Evolutionary conservation across 1,140 invertebrate species (phyloP).

Genomic region (Phocides pigmalion): DNA sequence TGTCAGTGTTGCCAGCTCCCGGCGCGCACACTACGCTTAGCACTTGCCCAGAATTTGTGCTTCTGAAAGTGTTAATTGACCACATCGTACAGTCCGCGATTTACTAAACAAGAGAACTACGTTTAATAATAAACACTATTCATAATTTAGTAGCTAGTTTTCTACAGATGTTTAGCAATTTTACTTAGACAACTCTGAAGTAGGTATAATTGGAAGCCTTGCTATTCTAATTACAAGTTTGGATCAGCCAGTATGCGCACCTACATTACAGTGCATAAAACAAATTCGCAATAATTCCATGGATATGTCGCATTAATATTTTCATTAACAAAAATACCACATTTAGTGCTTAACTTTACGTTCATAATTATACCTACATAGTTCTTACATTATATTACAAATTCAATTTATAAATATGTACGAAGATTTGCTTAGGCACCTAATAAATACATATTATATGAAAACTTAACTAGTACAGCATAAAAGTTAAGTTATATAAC

Average conservation of each 20-base stretch:
- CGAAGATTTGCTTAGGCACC: constrained; percentile 54
- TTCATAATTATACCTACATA: constrained; percentile 47
- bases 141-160: constrained; percentile 34
- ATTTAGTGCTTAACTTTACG: constrained; percentile 49
- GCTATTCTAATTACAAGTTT: constrained; percentile 18
- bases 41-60: constrained; percentile 36
- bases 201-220: constrained; percentile 20
- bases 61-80: constrained; percentile 46
- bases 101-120: constrained; percentile 41
- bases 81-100: constrained; percentile 37
- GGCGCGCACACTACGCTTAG: not conserved
- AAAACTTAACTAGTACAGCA: constrained; percentile 35
- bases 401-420: constrained; percentile 41
- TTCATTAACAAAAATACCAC: constrained; percentile 58
- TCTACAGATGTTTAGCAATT: constrained; percentile 46
- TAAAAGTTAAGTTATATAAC: constrained; percentile 33
- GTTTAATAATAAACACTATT: constrained; percentile 42
- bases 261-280: constrained; percentile 35
- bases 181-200: constrained; percentile 33
- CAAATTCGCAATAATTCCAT: constrained; percentile 36
- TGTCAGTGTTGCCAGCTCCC: not conserved
- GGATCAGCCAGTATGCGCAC: not conserved
- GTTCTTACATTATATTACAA: constrained; percentile 52
- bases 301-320: constrained; percentile 55
- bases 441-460: constrained; percentile 44